Conservation (phyloP, 2,113 vertebrate genomes). For the Saguinus imperator region DNA sequence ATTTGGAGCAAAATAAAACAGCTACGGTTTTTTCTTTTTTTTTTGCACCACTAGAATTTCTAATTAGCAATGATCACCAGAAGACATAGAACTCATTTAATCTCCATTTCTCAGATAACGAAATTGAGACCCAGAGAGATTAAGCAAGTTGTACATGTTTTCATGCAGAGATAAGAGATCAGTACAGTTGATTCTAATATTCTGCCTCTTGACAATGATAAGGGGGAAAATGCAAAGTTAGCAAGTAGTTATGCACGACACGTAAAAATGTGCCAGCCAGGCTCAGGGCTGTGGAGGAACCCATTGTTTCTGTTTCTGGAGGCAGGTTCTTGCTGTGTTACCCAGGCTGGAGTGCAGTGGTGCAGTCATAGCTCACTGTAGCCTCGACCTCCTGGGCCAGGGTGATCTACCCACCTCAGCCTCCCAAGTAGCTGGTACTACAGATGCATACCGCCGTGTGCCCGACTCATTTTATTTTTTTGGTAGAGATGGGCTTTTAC, state of each 20-base stretch:
- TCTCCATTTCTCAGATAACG: neutral
- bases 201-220: neutral
- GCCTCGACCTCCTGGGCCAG: too few species aligned
- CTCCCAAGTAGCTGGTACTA: too few species aligned
- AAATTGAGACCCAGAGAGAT: neutral
- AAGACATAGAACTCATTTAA: neutral
- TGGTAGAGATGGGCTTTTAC: too few species aligned
- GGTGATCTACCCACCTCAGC: too few species aligned
- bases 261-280: neutral
- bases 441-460: too few species aligned
- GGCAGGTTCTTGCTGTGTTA: too few species aligned
- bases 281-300: neutral
- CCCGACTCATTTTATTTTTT: too few species aligned
- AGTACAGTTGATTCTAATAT: neutral
- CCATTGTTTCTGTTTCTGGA: too few species aligned
- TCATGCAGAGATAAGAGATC: neutral
- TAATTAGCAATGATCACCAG: neutral
- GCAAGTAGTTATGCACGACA: neutral
- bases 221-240: neutral
- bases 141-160: neutral
- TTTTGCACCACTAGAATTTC: neutral
- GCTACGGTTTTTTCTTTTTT: neutral
- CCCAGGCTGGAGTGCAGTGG: too few species aligned
- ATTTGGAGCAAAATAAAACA: neutral
- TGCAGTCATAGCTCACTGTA: too few species aligned